Evolutionary conservation across 2,888 invertebrate species (phyloP).

Genomic region (Calliscelio sp.): DNA sequence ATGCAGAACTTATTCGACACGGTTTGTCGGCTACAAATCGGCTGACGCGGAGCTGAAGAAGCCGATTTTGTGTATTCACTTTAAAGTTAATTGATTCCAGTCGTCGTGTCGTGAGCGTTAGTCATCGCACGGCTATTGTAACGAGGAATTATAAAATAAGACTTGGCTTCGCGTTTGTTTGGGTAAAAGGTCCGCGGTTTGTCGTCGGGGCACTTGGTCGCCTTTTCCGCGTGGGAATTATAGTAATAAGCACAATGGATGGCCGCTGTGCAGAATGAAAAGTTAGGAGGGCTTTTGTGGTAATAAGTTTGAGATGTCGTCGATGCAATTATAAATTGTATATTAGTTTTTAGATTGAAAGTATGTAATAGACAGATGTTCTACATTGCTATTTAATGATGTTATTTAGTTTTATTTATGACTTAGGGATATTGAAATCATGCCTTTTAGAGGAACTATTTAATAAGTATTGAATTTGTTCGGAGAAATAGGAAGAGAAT

Average conservation of each 20-base stretch:
- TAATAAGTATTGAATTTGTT: too few species aligned
- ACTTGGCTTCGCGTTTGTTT: conserved; percentile 6
- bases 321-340: not conserved
- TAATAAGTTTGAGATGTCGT: not conserved
- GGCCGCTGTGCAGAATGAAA: not conserved
- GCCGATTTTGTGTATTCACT: conserved; percentile 8
- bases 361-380: too few species aligned
- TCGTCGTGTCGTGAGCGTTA: conserved; percentile 29
- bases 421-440: too few species aligned
- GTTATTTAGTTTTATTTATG: too few species aligned
- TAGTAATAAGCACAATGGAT: conserved; percentile 12
- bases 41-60: not conserved
- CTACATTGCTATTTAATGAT: too few species aligned
- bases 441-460: too few species aligned
- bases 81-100: conserved; percentile 46
- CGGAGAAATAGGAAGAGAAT: too few species aligned
- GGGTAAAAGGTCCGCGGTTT: conserved; percentile 17
- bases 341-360: not conserved
- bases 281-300: not conserved
- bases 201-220: conserved; percentile 2
- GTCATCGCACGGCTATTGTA: conserved; percentile 28
- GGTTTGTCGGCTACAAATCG: not conserved
- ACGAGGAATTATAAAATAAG: conserved; percentile 40
- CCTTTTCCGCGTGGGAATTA: conserved; percentile 35
- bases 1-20: not conserved